Percentiles rank a stretch among this genome's conserved stretches.
Evolutionary conservation across 1,140 invertebrate genomes (phyloP).

Genomic region (Drosophila ambigua): DNA sequence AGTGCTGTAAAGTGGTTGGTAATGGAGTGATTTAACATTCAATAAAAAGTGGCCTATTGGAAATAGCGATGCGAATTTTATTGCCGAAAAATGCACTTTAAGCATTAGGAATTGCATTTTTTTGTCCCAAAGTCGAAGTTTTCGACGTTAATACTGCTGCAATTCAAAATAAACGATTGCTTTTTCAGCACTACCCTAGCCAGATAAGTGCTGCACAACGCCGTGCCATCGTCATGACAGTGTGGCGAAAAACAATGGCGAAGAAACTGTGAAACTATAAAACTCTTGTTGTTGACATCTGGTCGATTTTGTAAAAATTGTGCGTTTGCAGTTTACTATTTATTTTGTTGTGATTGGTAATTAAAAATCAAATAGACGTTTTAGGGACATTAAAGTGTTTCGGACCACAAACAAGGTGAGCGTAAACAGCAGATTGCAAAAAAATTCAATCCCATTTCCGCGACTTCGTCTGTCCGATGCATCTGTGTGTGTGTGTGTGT

Average conservation of each 20-base stretch:
- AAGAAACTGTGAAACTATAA: slow-evolving; percentile 63
- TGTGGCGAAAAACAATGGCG: slow-evolving; percentile 70
- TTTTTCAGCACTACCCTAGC: slow-evolving; percentile 15
- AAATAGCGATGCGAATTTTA: too few relatives aligned
- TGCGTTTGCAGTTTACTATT: slow-evolving; percentile 63
- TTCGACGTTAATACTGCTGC: too few relatives aligned
- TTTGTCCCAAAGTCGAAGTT: too few relatives aligned
- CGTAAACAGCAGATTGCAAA: slow-evolving; percentile 55
- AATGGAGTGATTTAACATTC: too few relatives aligned
- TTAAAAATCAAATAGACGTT: slow-evolving; percentile 43
- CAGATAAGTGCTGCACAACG: slow-evolving; percentile 44
- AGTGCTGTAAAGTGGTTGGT: too few relatives aligned
- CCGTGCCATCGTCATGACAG: slow-evolving; percentile 31
- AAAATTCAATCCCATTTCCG: slow-evolving; percentile 73
- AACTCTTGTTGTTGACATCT: slow-evolving; percentile 73
- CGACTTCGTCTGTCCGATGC: slow-evolving; percentile 47
- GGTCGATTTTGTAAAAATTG: slow-evolving; percentile 65
- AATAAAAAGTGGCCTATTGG: too few relatives aligned
- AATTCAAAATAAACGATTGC: slow-evolving; percentile 34
- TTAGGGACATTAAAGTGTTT: slow-evolving; percentile 54
- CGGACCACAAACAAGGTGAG: slow-evolving; percentile 56
- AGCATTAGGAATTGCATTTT: too few relatives aligned
- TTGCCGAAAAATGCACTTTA: too few relatives aligned
- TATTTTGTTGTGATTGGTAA: slow-evolving; percentile 67
- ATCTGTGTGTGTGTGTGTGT: slow-evolving; percentile 47